Evolutionary conservation across 1,140 invertebrate genomes (phyloP).

Genomic region (Achatina immaculata): DNA sequence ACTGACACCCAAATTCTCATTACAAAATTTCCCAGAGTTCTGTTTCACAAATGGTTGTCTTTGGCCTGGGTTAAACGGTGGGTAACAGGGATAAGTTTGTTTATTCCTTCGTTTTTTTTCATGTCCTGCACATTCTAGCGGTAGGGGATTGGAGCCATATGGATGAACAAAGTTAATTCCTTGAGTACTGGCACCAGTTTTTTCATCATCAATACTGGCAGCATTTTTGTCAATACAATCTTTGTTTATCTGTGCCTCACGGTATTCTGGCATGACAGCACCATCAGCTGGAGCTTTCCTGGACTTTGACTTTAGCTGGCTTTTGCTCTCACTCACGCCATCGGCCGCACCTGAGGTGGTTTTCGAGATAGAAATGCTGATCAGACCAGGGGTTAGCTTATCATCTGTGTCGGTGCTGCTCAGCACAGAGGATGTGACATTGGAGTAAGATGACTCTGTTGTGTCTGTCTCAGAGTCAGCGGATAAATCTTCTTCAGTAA

Average conservation of each 20-base stretch:
- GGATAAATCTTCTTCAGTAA: constrained; percentile 35
- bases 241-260: neutral
- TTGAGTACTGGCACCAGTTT: neutral
- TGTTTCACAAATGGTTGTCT: neutral
- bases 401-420: constrained; percentile 37
- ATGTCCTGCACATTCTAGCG: neutral
- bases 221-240: neutral
- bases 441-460: constrained; percentile 27
- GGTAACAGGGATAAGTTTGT: neutral
- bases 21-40: neutral
- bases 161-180: constrained; percentile 9
- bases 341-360: neutral
- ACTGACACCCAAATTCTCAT: constrained; percentile 15
- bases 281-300: neutral
- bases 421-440: constrained; percentile 28
- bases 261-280: neutral
- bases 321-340: neutral
- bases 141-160: constrained; percentile 24
- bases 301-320: neutral
- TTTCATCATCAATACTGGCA: neutral
- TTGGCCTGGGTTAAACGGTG: neutral
- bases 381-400: constrained; percentile 28
- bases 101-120: neutral
- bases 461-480: constrained; percentile 31
- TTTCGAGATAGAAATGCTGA: constrained; percentile 31